Base-by-base conservation (phyloP, 2,888 invertebrate genomes). In the Hirtodrosophila histrioides region DNA sequence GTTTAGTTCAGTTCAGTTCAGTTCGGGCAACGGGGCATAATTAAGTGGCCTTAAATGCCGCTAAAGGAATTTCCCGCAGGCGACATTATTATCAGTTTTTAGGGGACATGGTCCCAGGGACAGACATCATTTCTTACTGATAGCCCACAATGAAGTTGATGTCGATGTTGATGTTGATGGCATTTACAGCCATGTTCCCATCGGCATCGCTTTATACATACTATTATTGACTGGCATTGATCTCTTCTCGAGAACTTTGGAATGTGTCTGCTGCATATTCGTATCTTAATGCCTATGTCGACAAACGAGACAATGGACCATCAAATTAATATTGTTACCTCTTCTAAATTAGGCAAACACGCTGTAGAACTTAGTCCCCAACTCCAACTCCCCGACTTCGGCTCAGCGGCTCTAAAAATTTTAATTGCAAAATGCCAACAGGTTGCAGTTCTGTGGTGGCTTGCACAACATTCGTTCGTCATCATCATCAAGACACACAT, bases 61-160 rank as follows among this genome's bases (percentile, higher is more conserved):
- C 84, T 79, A 81, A 84, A 85, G 84, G 84, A 86, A 85, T 86
- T 78, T 85, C 83, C 78, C 81, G 69, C 81, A 84, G 85, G 85
- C 83, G 83, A 84, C 83, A 85, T 81, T 84, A 83, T 85, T 85
- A 83, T 85, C 82, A 82, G 81, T 81, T 68, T 69, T 70, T 63
- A 67, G 51, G 55, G 57, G 51, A 68, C 68, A 69, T 31, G 11
- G 36, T 24, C 44, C 17, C 17, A 6, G 57, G 49, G 46, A 75
- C 54, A 54, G 45, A 53, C 56, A 69, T 54, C 50, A 57, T 49
- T 54, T 17, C 45, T 58, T 53, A 63, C 77, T 75, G 78, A 79
- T 81, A 79, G 73, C 48, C 54, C 51, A 36, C 53, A 49, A 9
- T 36, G 65, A 54, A 12, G 41, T 9, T 12, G 54, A 27, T 37